Percentiles rank a stretch among this genome's conserved stretches.
These are phyloP conservation scores for Bombus confusus DNA, from an alignment of 1,140 invertebrate species.

Conservation along the genomic window DNA sequence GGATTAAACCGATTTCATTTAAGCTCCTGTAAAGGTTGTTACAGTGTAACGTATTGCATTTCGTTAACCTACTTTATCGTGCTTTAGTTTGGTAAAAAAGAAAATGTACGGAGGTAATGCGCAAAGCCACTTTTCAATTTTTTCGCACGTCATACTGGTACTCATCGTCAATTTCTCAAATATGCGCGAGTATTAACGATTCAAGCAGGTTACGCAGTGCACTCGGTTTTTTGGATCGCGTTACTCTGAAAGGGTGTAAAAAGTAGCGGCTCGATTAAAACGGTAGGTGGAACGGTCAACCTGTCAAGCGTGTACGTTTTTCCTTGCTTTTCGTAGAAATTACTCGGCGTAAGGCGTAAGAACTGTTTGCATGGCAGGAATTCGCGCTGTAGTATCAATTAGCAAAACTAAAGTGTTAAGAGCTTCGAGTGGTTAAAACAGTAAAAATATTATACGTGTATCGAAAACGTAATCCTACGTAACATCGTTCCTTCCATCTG, in stretches of 20 bases:
- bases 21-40: background rate
- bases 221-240: constrained; percentile 19
- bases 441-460: background rate
- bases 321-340: constrained; percentile 39
- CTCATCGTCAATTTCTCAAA: constrained; percentile 15
- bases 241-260: constrained; percentile 38
- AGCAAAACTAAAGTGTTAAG: background rate
- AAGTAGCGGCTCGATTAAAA: constrained; percentile 51
- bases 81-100: background rate
- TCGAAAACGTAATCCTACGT: too few species aligned
- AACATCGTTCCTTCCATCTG: background rate
- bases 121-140: background rate
- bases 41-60: background rate
- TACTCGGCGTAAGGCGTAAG: background rate
- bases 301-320: constrained; percentile 41
- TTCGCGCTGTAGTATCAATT: constrained; percentile 20
- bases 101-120: background rate
- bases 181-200: constrained; percentile 6
- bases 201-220: background rate
- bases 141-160: background rate
- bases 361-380: constrained; percentile 31
- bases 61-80: background rate
- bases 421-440: background rate
- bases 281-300: constrained; percentile 54
- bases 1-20: constrained; percentile 23